Evolutionary conservation across 2,888 invertebrate species (phyloP).

Genomic region (Apamea anceps): DNA sequence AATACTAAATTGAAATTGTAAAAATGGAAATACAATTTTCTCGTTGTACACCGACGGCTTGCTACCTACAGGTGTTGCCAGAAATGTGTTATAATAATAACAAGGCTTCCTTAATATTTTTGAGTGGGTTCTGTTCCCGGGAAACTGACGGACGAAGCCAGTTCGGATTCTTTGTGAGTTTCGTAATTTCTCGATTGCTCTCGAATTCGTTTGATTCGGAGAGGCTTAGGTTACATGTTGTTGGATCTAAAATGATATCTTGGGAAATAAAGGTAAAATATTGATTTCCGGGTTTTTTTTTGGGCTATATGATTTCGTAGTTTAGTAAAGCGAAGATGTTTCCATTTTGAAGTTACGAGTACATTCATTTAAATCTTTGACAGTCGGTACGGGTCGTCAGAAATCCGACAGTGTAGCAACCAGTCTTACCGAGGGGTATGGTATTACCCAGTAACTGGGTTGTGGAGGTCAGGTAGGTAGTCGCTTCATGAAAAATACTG

Average conservation of each 20-base stretch:
- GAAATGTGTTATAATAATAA: constrained; percentile 86
- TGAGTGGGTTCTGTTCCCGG: constrained; percentile 67
- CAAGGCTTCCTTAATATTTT: constrained; percentile 83
- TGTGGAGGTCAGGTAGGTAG: background rate
- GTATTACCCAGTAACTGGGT: background rate
- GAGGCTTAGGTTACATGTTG: constrained; percentile 26
- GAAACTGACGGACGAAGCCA: constrained; percentile 62
- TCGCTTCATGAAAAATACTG: background rate
- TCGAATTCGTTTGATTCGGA: constrained; percentile 38
- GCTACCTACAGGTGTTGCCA: constrained; percentile 85
- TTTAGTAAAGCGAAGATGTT: background rate
- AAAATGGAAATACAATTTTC: constrained; percentile 91
- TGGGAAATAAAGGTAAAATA: constrained; percentile 18
- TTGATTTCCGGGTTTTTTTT: background rate
- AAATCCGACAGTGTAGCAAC: background rate
- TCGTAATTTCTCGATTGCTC: constrained; percentile 63
- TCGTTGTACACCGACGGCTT: constrained; percentile 81
- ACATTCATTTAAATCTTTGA: background rate
- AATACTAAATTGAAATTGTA: constrained; percentile 91
- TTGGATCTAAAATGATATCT: constrained; percentile 15
- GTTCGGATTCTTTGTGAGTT: constrained; percentile 61
- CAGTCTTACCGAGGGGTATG: background rate
- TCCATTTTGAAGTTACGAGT: background rate
- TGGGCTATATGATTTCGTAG: background rate
- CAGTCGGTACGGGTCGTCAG: background rate